A percentile compares a stretch with the other conserved stretches of the same genome.
Evolutionary conservation across 2,888 invertebrate species (phyloP).

Genomic region (Dioctria rufipes): DNA sequence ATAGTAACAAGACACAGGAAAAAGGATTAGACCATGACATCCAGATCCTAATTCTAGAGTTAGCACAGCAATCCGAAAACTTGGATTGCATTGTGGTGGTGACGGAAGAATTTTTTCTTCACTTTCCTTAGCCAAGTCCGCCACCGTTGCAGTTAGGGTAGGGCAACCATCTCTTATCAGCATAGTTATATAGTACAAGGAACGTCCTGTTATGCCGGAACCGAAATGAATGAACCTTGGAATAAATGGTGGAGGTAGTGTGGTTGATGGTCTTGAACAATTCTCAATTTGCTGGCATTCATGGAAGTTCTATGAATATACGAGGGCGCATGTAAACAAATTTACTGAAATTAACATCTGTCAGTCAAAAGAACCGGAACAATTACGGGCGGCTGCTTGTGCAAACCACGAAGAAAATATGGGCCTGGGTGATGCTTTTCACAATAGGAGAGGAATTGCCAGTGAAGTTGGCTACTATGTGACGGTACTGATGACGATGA

Average conservation of each 20-base stretch:
- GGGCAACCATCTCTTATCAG: background rate
- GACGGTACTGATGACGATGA: background rate
- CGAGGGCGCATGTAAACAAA: slow-evolving; percentile 52
- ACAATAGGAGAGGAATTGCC: background rate
- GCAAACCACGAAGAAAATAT: slow-evolving; percentile 24
- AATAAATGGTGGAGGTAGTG: background rate
- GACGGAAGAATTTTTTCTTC: background rate
- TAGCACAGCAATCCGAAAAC: background rate
- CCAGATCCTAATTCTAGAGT: background rate
- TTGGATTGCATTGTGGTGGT: background rate
- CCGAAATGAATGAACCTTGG: background rate
- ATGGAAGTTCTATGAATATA: slow-evolving; percentile 19
- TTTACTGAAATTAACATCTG: slow-evolving; percentile 56
- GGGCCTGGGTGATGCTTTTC: slow-evolving; percentile 10
- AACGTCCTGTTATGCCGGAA: slow-evolving; percentile 7
- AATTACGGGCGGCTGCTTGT: slow-evolving; percentile 14
- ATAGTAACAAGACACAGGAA: slow-evolving; percentile 17
- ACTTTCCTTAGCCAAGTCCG: background rate
- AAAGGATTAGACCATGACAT: background rate
- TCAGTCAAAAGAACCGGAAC: slow-evolving; percentile 46
- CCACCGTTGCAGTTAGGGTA: background rate
- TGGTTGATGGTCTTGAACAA: slow-evolving; percentile 32
- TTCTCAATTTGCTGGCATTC: background rate
- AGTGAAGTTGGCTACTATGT: too few species aligned
- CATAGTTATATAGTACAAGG: too few species aligned